These are phyloP conservation scores for Tribolium castaneum DNA, from an alignment of 1,140 invertebrate species.

Conservation along the genomic window DNA sequence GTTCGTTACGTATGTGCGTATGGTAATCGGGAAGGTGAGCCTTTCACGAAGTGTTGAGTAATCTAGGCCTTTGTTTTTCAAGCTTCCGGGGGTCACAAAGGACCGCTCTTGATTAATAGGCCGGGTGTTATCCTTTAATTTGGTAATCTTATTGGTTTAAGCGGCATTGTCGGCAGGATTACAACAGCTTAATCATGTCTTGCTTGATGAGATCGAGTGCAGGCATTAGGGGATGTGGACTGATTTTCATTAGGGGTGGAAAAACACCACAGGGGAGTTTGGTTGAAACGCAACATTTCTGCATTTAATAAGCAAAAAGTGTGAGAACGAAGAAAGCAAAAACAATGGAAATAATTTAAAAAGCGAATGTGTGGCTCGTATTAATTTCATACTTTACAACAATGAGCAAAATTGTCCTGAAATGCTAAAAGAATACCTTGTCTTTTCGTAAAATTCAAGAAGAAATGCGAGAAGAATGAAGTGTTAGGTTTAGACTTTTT, in stretches of 20 bases:
- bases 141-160: constrained; percentile 36
- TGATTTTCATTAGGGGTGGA: neutral
- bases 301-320: too few relatives aligned
- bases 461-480: too few relatives aligned
- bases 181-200: constrained; percentile 27
- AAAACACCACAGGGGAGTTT: neutral
- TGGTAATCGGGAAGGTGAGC: neutral
- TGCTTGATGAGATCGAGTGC: constrained; percentile 27
- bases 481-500: too few relatives aligned
- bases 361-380: too few relatives aligned
- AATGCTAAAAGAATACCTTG: too few relatives aligned
- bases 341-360: too few relatives aligned
- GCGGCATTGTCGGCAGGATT: constrained; percentile 19
- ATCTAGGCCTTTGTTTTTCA: neutral
- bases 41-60: neutral
- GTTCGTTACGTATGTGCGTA: neutral
- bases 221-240: neutral
- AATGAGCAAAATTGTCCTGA: too few relatives aligned
- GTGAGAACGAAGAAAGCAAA: too few relatives aligned
- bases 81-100: neutral
- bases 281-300: neutral
- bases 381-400: too few relatives aligned
- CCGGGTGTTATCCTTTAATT: constrained; percentile 33
- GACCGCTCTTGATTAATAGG: constrained; percentile 20
- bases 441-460: too few relatives aligned